Conservation (phyloP, 2,797 vertebrate species). For the Malurus splendens region DNA sequence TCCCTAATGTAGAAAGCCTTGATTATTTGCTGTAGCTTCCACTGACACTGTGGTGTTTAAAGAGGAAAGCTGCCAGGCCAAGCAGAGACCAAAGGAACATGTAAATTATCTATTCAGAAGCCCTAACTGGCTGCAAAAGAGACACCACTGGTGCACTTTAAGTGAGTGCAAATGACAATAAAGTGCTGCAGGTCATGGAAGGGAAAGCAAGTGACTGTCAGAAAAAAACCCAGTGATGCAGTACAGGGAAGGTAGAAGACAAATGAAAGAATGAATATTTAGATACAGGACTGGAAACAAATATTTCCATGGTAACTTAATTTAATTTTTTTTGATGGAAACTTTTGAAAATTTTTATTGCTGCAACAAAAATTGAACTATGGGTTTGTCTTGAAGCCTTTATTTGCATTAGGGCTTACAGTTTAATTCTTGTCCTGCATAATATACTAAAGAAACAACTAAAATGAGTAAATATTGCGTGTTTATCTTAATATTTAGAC, state of each 20-base stretch:
- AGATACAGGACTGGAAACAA: background rate
- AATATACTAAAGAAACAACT: background rate
- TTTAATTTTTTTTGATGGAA: background rate
- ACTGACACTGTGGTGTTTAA: background rate
- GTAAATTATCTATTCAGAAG: background rate
- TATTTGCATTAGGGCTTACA: background rate
- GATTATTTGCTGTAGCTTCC: background rate
- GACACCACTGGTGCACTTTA: background rate
- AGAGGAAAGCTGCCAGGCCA: background rate
- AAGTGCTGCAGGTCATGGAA: background rate
- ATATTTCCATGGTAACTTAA: background rate
- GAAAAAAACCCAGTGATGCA: accelerated
- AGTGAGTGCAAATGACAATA: background rate
- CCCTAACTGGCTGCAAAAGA: background rate
- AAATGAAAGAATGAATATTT: background rate
- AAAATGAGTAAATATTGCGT: background rate
- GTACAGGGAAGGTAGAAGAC: background rate
- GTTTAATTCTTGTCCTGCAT: background rate
- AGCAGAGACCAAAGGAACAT: background rate
- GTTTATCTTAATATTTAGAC: background rate
- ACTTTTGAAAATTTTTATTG: background rate
- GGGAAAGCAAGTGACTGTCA: background rate
- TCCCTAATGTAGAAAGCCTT: background rate
- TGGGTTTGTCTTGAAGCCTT: background rate
- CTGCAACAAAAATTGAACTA: background rate